Base-by-base conservation (phyloP, 1,140 invertebrate genomes). In the Eulimnadia texana region DNA sequence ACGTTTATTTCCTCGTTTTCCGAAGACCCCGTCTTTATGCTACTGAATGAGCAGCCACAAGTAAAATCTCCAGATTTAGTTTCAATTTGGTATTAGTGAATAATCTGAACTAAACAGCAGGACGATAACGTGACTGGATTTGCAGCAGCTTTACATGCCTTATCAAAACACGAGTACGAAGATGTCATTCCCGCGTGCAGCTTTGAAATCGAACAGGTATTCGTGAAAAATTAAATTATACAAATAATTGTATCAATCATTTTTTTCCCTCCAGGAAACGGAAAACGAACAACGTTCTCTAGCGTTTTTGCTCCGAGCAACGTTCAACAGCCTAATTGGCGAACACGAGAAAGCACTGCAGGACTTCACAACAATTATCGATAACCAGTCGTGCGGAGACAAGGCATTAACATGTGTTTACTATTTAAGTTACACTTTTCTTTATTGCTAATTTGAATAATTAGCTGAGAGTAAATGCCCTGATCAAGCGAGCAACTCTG, bases 401-500 rank as follows among this genome's bases (percentile, higher is more conserved):
- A 80, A 81, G 64, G 76, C 73, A 68, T 54, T 33, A 27, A 42
- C 52, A 16, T 58, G 57, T 60, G 25, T 53, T 54, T 2, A 19
- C 19, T 23, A 28, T 28, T 10, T 56, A 33, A 42, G 33, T 58
- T 3, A 42, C 28, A 51, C 27, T 52, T 24, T 28, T 57, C 50
- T 50, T 25, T 51, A 58, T 19, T 10, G 19, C 3, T 1, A 47
- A 24, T 60, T 16, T 27, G n/a, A 2, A 52, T 58, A 63, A 65
- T 3, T 65, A 77, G 75, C 65, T 88, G 1, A 82, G 80, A 70
- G 82, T 86, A 0, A 94, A 93, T 79, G 88, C 90, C 10, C 73
- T 94, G n/a, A 86, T 97, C 47, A 96, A 95, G 72, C 77, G 86
- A 65, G 90, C 88, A 2, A 85, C 84, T 9, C 73, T 93, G 55